Base-by-base conservation (phyloP, 2,113 vertebrate genomes). In the Perognathus longimembris region DNA sequence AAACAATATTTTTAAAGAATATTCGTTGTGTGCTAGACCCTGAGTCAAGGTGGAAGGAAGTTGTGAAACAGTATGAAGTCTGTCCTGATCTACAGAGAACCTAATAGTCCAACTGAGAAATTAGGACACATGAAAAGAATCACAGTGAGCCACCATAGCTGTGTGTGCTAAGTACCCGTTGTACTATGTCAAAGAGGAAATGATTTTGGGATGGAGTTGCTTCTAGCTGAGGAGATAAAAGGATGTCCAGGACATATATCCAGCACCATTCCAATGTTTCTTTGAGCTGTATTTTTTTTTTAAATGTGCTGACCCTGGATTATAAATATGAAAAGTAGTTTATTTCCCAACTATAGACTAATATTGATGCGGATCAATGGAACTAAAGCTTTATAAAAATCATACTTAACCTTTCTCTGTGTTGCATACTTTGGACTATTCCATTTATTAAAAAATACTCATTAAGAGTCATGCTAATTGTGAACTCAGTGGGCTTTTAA, bases 1-100 rank as follows among this genome's bases (percentile, higher is more conserved):
- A 70, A 69, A 17, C 22, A 69, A 24, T 45, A 84, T 71, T 92
- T 36, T n/a, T 89, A 38, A 92, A 73, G 50, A 93, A 63, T 26
- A 17, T 36, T 45, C 0, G 21, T 74, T 50, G 57, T 88, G 20
- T 67, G 80, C 0, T 17, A 54, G 15, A 45, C 5, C 6, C 22
- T 86, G 77, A n/a, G 50, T 71, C 59, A 75, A 34, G 42, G 2
- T 66, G 6, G 10, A 34, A 75, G 70, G n/a, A 24, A 32, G 3
- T 18, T 73, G 32, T 61, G 54, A 71, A 32, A 22, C 50, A 38
- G 45, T 34, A 24, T 54, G 24, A 75, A 76, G 32, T 26, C 36
- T 78, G 3, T 79, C 9, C 17, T 71, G 84, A 22, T 30, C 11
- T 50, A 71, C 15, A 61, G 64, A 78, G 24, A 40, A 36, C 30